Evolutionary conservation across 2,113 vertebrate genomes (phyloP).

Genomic region (Piaya cayana): DNA sequence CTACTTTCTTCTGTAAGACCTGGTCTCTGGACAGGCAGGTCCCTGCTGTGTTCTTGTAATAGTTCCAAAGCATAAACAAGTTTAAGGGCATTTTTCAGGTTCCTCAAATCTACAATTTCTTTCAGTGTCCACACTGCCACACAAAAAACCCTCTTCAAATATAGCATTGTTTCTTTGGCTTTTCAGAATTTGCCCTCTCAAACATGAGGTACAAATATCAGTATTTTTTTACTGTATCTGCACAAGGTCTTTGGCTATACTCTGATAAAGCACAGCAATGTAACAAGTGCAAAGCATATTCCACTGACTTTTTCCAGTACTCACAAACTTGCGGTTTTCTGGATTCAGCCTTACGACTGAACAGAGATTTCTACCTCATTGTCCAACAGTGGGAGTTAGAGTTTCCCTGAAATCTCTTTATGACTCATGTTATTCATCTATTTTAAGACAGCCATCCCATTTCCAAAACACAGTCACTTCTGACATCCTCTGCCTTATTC

Average conservation of each 20-base stretch:
- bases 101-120: background rate
- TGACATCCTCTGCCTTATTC: constrained; percentile 53
- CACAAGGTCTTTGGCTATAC: background rate
- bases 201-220: background rate
- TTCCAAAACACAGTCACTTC: constrained; percentile 70
- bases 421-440: constrained; percentile 50
- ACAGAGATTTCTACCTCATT: background rate
- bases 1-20: background rate
- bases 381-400: background rate
- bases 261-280: background rate
- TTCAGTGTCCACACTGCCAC: background rate
- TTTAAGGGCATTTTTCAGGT: background rate
- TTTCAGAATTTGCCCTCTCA: background rate
- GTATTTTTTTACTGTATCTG: background rate
- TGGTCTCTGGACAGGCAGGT: background rate
- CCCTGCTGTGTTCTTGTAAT: background rate
- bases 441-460: constrained; percentile 69
- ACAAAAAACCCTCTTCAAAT: background rate
- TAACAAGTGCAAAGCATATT: background rate
- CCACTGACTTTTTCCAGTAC: background rate
- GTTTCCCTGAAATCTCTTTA: constrained; percentile 39
- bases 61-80: background rate
- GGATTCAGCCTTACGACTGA: background rate
- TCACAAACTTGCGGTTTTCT: background rate
- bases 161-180: background rate